phyloP scores from a whole-genome alignment of 2,888 invertebrate genomes.

The Epirrhoe tristata region DNA sequence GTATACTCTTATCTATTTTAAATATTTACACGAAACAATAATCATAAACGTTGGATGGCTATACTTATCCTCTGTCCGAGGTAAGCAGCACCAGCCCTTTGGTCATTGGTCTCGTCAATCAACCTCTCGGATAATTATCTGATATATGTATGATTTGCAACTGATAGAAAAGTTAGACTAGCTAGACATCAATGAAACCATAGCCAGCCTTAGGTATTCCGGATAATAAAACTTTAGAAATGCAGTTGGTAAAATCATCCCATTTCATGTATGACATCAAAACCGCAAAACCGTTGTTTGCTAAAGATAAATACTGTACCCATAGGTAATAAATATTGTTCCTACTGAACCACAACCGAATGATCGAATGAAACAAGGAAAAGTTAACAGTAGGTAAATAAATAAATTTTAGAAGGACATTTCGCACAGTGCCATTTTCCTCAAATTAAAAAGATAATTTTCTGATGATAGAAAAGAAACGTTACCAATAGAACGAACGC shows the following conservation, averaged over 20 bases:
- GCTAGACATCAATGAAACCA: background rate
- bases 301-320: background rate
- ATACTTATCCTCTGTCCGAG: too few species aligned
- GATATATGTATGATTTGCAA: too few species aligned
- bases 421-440: too few species aligned
- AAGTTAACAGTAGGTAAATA: background rate
- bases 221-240: background rate
- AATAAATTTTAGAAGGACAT: too few species aligned
- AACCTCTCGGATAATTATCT: too few species aligned
- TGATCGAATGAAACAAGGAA: slow-evolving; percentile 11
- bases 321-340: slow-evolving; percentile 2
- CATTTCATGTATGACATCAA: background rate
- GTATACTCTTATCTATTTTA: too few species aligned
- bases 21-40: too few species aligned
- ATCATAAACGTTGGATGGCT: too few species aligned
- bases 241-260: background rate
- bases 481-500: background rate
- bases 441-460: too few species aligned
- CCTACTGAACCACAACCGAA: background rate
- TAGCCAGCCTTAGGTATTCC: background rate
- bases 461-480: background rate
- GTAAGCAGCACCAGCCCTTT: too few species aligned
- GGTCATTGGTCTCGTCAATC: too few species aligned
- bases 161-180: too few species aligned
- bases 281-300: slow-evolving; percentile 1